Percentiles rank a stretch among this genome's conserved stretches.
phyloP scores from a whole-genome alignment of 2,888 invertebrate species.

The Trissolcus brochymenae region DNA sequence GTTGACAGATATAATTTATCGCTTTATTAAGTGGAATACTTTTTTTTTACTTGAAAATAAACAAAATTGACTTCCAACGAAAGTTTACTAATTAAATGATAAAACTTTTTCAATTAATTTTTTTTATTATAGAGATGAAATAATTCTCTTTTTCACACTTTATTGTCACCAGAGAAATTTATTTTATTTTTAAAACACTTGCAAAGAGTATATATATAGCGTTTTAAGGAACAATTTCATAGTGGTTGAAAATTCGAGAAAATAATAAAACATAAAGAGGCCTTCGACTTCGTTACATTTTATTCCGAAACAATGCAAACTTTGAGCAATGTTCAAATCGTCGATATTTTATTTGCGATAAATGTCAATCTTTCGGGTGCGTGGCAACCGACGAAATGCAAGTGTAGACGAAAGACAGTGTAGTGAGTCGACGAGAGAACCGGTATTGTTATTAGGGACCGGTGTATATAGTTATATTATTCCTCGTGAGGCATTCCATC shows the following conservation, averaged over 20 bases:
- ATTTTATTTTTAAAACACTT: too few species aligned
- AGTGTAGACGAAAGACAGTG: conserved; percentile 39
- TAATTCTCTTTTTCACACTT: too few species aligned
- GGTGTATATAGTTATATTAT: conserved; percentile 57
- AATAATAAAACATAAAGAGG: conserved; percentile 2
- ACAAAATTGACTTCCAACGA: too few species aligned
- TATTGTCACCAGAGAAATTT: too few species aligned
- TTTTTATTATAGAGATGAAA: too few species aligned
- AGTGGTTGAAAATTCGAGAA: conserved; percentile 22
- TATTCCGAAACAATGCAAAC: conserved; percentile 29
- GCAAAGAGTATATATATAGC: too few species aligned
- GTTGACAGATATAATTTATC: too few species aligned
- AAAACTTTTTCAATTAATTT: too few species aligned
- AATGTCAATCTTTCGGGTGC: conserved; percentile 52
- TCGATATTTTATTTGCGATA: conserved; percentile 51
- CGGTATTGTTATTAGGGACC: conserved; percentile 57
- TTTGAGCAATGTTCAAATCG: conserved; percentile 42
- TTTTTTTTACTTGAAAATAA: too few species aligned
- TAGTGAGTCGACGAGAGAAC: conserved; percentile 55
- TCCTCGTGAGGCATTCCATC: conserved; percentile 60
- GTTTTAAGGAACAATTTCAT: not conserved
- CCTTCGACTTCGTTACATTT: conserved; percentile 29
- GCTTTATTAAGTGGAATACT: too few species aligned
- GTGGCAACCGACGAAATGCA: conserved; percentile 53
- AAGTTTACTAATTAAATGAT: too few species aligned